phyloP scores from a whole-genome alignment of 2,113 vertebrate genomes.

The Stegostoma tigrinum region DNA sequence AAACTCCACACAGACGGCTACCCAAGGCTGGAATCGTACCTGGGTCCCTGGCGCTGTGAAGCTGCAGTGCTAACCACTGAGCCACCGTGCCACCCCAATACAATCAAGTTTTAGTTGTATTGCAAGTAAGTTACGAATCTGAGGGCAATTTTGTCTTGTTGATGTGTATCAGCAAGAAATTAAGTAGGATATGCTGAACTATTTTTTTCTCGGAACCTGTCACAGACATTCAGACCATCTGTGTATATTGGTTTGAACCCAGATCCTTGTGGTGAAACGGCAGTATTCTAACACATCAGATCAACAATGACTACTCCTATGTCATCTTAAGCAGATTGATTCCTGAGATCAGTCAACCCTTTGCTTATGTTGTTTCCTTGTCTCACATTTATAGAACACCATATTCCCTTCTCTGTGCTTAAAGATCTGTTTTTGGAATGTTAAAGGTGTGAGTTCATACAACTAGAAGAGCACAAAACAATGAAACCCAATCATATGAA shows the following conservation, averaged over 20 bases:
- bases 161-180: background rate
- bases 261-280: conserved; percentile 29
- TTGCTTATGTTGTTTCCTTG: background rate
- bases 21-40: too few species aligned
- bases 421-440: background rate
- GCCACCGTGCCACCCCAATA: too few species aligned
- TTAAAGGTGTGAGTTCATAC: background rate
- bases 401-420: background rate
- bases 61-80: too few species aligned
- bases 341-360: background rate
- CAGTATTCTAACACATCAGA: background rate
- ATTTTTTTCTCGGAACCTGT: conserved; percentile 9
- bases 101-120: background rate
- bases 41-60: too few species aligned
- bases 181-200: background rate
- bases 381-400: background rate
- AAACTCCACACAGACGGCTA: too few species aligned
- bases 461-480: background rate
- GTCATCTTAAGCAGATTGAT: conserved; percentile 10
- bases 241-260: conserved; percentile 26
- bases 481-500: background rate
- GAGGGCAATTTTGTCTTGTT: background rate
- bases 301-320: background rate
- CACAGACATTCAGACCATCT: conserved; percentile 34
- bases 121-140: background rate